A percentile compares a stretch with the other conserved stretches of the same genome.
phyloP scores from a whole-genome alignment of 2,113 vertebrate species.

The Garra rufa region DNA sequence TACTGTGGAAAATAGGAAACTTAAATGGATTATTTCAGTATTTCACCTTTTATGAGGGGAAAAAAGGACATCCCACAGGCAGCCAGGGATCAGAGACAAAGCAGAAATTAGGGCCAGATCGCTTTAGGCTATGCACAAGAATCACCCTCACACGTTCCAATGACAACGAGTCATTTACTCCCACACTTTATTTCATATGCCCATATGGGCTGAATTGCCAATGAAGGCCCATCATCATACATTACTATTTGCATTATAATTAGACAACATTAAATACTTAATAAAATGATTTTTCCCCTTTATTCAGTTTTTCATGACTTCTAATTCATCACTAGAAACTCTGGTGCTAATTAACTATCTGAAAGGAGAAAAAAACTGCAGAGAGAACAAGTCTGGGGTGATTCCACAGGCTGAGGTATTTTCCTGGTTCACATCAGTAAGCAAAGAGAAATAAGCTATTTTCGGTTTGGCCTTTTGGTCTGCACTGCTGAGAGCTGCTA shows the following conservation, averaged over 20 bases:
- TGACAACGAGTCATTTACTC: conserved; percentile 55
- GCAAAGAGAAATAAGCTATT: conserved; percentile 51
- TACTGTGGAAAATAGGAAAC: conserved; percentile 51
- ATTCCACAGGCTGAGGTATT: conserved; percentile 19
- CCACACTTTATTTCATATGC: conserved; percentile 45
- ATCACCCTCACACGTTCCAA: conserved; percentile 54
- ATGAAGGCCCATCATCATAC: conserved; percentile 16
- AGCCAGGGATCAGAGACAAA: conserved; percentile 56
- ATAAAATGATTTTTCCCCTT: background rate
- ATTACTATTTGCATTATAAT: conserved; percentile 9
- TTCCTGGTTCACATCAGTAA: conserved; percentile 26
- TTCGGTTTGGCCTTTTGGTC: conserved; percentile 47
- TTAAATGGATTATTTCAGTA: conserved; percentile 59
- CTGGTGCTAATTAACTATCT: conserved; percentile 7
- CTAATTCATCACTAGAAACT: background rate
- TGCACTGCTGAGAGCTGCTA: conserved; percentile 44
- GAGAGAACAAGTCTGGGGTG: background rate
- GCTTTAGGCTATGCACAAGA: conserved; percentile 42
- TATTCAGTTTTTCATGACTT: background rate
- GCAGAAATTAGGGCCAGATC: conserved; percentile 58
- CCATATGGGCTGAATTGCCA: conserved; percentile 37
- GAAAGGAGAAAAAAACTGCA: background rate
- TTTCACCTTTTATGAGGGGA: conserved; percentile 53
- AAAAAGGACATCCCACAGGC: conserved; percentile 45
- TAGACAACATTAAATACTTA: conserved; percentile 7